phyloP scores from a whole-genome alignment of 2,888 invertebrate species.

The Melieria omissa region DNA sequence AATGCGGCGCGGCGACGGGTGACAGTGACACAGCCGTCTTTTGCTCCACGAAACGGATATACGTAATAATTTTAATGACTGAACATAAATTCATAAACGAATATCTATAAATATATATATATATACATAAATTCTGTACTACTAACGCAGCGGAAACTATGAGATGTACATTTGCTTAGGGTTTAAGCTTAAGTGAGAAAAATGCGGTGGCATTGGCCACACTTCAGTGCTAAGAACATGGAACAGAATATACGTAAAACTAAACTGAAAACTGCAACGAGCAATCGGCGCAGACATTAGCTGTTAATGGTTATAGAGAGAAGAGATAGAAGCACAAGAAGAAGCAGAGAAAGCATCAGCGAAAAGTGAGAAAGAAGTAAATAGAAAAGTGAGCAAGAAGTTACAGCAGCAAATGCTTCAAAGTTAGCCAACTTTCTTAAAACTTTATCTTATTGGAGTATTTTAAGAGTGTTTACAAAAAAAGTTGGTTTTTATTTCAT shows the following conservation, averaged over 20 bases:
- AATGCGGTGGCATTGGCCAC: neutral
- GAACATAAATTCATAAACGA: conserved; percentile 12
- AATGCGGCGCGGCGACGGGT: too few species aligned
- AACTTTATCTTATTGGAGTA: too few species aligned
- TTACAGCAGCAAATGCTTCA: too few species aligned
- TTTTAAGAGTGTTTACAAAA: neutral
- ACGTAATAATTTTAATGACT: conserved; percentile 39
- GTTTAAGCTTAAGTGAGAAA: conserved; percentile 31
- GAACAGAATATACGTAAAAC: conserved; percentile 1
- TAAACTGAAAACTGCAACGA: neutral
- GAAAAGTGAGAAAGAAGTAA: too few species aligned
- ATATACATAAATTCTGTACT: conserved; percentile 13
- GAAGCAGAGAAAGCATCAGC: too few species aligned
- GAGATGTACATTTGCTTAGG: too few species aligned
- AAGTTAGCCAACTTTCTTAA: too few species aligned
- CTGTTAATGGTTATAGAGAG: neutral
- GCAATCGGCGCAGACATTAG: neutral
- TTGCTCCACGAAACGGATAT: conserved; percentile 26
- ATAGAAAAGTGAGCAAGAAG: too few species aligned
- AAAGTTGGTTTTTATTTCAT: conserved; percentile 12
- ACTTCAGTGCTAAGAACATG: neutral
- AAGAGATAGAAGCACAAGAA: neutral
- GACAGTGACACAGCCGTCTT: too few species aligned
- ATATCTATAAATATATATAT: conserved; percentile 5
- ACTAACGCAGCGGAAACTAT: too few species aligned